Percentiles rank a stretch among this genome's conserved stretches.
Evolutionary conservation across 2,797 vertebrate species (phyloP).

Genomic region (Diglossa cyanea): DNA sequence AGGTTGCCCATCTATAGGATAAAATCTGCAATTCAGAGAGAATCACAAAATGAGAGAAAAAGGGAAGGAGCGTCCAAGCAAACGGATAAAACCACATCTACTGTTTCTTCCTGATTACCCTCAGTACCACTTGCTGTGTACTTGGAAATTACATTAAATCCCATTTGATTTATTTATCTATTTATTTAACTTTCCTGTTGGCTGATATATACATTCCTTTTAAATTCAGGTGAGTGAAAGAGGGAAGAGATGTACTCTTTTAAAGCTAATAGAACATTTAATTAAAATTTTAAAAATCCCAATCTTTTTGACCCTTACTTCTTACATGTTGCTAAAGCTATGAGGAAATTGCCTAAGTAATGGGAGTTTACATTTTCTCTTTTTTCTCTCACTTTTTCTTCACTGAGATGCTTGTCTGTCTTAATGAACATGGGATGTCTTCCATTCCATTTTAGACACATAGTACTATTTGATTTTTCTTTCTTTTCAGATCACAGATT

Average conservation of each 20-base stretch:
- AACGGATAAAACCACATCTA: background rate
- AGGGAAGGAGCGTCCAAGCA: background rate
- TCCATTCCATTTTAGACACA: background rate
- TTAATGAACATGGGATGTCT: background rate
- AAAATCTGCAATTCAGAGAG: background rate
- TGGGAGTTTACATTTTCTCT: background rate
- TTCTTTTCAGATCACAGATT: background rate
- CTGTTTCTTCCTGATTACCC: background rate
- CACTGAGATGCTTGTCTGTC: background rate
- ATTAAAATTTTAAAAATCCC: background rate
- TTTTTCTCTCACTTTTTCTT: background rate
- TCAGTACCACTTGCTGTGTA: background rate
- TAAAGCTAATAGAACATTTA: background rate
- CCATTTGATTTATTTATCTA: background rate
- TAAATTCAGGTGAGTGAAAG: background rate
- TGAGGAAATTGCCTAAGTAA: background rate
- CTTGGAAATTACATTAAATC: background rate
- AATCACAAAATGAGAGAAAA: background rate
- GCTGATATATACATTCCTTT: background rate
- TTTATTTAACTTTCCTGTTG: background rate
- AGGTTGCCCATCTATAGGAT: background rate
- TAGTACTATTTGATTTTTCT: background rate
- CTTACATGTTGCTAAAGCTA: background rate
- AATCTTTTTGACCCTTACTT: background rate
- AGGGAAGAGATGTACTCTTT: background rate